phyloP scores from a whole-genome alignment of 2,888 invertebrate genomes.

The Leptopilina myrica region DNA sequence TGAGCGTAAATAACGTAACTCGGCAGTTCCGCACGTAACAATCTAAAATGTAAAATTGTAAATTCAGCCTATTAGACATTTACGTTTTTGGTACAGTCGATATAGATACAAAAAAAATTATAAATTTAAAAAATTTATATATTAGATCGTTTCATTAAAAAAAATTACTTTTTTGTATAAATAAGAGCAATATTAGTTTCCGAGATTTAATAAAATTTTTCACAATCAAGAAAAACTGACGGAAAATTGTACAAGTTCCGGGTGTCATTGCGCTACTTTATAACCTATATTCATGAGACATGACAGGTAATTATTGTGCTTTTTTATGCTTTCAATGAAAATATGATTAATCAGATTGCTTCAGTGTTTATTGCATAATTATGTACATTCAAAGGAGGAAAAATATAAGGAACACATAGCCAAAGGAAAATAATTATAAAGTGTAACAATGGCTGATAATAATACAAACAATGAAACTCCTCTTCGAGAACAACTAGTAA shows the following conservation, averaged over 20 bases:
- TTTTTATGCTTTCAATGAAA: neutral
- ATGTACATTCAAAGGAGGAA: conserved; percentile 3
- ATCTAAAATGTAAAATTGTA: too few relatives aligned
- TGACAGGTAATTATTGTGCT: conserved; percentile 1
- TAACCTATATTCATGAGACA: neutral
- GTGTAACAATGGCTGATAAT: neutral
- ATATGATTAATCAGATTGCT: neutral
- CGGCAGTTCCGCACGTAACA: too few relatives aligned
- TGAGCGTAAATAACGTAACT: too few relatives aligned
- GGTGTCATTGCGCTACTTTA: neutral
- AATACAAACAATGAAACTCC: conserved; percentile 1
- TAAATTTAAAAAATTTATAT: too few relatives aligned
- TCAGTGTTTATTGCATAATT: conserved; percentile 18
- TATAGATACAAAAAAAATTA: too few relatives aligned
- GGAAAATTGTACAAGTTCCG: neutral
- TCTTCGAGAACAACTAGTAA: conserved; percentile 10
- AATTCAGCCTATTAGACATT: too few relatives aligned
- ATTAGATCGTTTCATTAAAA: too few relatives aligned
- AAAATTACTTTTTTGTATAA: too few relatives aligned
- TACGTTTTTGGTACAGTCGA: too few relatives aligned
- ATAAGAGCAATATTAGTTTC: too few relatives aligned
- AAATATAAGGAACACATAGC: conserved; percentile 1
- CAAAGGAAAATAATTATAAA: conserved; percentile 1
- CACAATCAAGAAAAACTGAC: too few relatives aligned
- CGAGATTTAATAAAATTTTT: too few relatives aligned